These are phyloP conservation scores for Lithobius niger DNA, from an alignment of 1,140 invertebrate species.

Conservation along the genomic window DNA sequence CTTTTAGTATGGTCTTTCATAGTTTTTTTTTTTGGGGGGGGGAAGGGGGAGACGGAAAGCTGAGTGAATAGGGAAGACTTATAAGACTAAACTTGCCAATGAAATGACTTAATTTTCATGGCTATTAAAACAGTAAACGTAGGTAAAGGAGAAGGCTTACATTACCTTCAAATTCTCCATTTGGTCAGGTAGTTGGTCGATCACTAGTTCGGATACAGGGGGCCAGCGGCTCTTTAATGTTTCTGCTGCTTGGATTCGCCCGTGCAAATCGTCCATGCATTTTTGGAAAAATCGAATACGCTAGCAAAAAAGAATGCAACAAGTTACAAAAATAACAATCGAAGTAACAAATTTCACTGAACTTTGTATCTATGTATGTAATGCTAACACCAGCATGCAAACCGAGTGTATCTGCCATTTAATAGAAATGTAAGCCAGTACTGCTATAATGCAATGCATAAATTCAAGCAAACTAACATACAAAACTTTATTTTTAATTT, in stretches of 20 bases:
- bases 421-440: neutral
- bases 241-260: constrained; percentile 64
- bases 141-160: neutral
- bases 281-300: constrained; percentile 79
- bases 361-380: too few relatives aligned
- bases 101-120: too few relatives aligned
- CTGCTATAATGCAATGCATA: neutral
- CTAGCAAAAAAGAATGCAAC: too few relatives aligned
- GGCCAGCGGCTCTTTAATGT: constrained; percentile 57
- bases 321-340: too few relatives aligned
- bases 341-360: too few relatives aligned
- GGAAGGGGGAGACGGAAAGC: too few relatives aligned
- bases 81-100: constrained; percentile 8
- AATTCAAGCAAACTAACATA: neutral
- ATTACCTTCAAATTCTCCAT: constrained; percentile 50
- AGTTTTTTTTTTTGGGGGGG: too few relatives aligned
- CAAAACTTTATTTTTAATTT: too few relatives aligned
- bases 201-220: constrained; percentile 35
- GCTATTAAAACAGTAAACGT: neutral
- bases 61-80: neutral
- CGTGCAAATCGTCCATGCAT: constrained; percentile 66
- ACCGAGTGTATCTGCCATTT: too few relatives aligned
- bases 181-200: constrained; percentile 61
- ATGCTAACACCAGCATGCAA: too few relatives aligned
- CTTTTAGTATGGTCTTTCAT: too few relatives aligned